Conservation (phyloP, 1,140 invertebrate genomes). For the fruit fly (Drosophila melanogaster) region DNA sequence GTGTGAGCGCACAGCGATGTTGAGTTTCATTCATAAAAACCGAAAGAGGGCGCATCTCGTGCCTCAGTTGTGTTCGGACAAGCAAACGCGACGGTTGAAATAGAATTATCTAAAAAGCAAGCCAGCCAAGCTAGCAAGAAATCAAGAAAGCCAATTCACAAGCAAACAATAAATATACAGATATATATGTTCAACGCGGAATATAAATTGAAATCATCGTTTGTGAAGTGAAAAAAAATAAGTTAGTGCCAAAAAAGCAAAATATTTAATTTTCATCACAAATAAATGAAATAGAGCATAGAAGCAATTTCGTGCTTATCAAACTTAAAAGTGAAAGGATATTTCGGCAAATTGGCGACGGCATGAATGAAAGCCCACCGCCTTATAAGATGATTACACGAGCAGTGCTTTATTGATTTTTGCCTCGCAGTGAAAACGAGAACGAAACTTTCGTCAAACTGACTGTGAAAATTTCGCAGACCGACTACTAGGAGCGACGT, state of each 20-base stretch:
- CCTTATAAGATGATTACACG: constrained; percentile 59
- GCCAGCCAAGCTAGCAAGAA: constrained; percentile 25
- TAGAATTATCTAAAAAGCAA: constrained; percentile 24
- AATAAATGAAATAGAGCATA: constrained; percentile 8
- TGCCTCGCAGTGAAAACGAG: constrained; percentile 31
- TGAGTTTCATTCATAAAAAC: constrained; percentile 85
- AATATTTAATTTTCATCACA: background rate
- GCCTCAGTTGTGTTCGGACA: constrained; percentile 84
- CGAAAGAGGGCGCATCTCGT: constrained; percentile 84
- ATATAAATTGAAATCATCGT: constrained; percentile 7
- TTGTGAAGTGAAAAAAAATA: constrained; percentile 20
- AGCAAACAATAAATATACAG: constrained; percentile 28
- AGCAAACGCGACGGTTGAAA: constrained; percentile 84
- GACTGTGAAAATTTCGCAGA: constrained; percentile 20
- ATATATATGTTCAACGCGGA: constrained; percentile 15
- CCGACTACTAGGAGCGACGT: background rate
- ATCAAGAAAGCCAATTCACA: constrained; percentile 30
- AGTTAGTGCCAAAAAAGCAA: constrained; percentile 30
- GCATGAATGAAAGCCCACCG: constrained; percentile 48
- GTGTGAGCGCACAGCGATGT: constrained; percentile 41
- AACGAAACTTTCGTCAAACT: constrained; percentile 24
- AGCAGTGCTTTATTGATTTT: constrained; percentile 65
- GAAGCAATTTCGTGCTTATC: constrained; percentile 21
- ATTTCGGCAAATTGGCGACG: constrained; percentile 24
- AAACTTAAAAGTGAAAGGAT: constrained; percentile 51